These are phyloP conservation scores for Pinna nobilis DNA, from an alignment of 1,140 invertebrate species.

Conservation along the genomic window DNA sequence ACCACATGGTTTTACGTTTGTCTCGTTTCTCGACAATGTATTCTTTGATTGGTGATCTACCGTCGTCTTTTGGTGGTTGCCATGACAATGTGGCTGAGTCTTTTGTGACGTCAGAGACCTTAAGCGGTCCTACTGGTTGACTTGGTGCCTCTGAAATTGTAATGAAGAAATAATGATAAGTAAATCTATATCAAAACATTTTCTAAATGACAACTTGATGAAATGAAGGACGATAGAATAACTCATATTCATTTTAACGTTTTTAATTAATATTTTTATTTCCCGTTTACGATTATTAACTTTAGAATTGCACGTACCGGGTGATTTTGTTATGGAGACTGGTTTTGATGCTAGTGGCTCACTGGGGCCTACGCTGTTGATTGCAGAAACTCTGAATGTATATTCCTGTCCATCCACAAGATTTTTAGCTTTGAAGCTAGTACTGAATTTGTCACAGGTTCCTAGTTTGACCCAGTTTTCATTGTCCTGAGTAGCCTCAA, in stretches of 20 bases:
- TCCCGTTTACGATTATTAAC: neutral
- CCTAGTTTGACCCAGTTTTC: slow-evolving; percentile 89
- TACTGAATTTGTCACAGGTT: slow-evolving; percentile 78
- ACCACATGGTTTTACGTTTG: slow-evolving; percentile 87
- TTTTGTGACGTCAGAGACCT: slow-evolving; percentile 76
- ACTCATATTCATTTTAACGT: neutral
- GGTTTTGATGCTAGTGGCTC: slow-evolving; percentile 87
- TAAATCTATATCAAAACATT: slow-evolving; percentile 27
- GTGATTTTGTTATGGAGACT: slow-evolving; percentile 83
- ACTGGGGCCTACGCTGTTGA: slow-evolving; percentile 91
- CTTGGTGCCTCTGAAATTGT: slow-evolving; percentile 80
- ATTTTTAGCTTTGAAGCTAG: slow-evolving; percentile 76
- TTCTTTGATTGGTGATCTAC: slow-evolving; percentile 67
- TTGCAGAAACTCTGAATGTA: slow-evolving; percentile 83
- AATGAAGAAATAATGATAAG: slow-evolving; percentile 38
- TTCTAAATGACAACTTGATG: slow-evolving; percentile 1
- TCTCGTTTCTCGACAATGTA: slow-evolving; percentile 74
- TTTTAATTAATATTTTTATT: neutral
- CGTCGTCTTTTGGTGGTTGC: slow-evolving; percentile 70
- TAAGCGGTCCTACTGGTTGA: slow-evolving; percentile 91
- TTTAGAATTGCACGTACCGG: slow-evolving; percentile 75
- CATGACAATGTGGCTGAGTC: slow-evolving; percentile 67
- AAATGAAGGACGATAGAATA: neutral
- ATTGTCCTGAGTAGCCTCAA: slow-evolving; percentile 83
- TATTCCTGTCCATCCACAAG: slow-evolving; percentile 81